These are phyloP conservation scores for Dinocampus coccinellae DNA, from an alignment of 2,888 invertebrate species.

Conservation along the genomic window DNA sequence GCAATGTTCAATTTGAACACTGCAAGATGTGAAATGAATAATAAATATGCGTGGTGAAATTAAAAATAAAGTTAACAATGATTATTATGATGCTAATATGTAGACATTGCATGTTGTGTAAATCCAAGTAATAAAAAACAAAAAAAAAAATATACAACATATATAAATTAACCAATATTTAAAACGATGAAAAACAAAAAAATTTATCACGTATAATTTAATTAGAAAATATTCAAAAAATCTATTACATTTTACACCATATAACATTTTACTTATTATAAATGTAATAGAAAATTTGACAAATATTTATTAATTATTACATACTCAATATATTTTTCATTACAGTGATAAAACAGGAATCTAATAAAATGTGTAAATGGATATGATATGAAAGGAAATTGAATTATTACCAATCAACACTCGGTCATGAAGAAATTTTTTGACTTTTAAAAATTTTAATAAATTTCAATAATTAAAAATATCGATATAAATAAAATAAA, in stretches of 20 bases:
- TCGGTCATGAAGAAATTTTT: neutral
- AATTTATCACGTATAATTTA: constrained; percentile 7
- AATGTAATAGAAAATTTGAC: neutral
- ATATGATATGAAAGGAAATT: neutral
- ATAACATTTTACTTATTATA: neutral
- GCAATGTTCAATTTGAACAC: neutral
- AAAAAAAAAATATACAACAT: constrained; percentile 32
- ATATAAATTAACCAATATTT: constrained; percentile 27
- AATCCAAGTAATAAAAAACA: constrained; percentile 49
- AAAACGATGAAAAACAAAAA: constrained; percentile 2
- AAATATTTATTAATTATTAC: neutral
- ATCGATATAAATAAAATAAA: too few species aligned
- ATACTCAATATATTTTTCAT: neutral
- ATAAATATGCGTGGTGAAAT: constrained; percentile 22
- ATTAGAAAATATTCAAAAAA: neutral
- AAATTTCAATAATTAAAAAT: neutral
- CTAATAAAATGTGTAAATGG: neutral
- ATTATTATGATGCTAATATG: constrained; percentile 19
- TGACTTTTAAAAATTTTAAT: too few species aligned
- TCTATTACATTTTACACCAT: neutral
- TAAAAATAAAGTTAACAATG: neutral
- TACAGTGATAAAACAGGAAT: neutral
- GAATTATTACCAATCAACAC: neutral
- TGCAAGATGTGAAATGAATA: constrained; percentile 45
- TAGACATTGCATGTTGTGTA: constrained; percentile 44